A percentile compares a stretch with the other conserved stretches of the same genome.
Conservation (phyloP, 2,113 vertebrate species). For the Limnothrissa miodon region DNA sequence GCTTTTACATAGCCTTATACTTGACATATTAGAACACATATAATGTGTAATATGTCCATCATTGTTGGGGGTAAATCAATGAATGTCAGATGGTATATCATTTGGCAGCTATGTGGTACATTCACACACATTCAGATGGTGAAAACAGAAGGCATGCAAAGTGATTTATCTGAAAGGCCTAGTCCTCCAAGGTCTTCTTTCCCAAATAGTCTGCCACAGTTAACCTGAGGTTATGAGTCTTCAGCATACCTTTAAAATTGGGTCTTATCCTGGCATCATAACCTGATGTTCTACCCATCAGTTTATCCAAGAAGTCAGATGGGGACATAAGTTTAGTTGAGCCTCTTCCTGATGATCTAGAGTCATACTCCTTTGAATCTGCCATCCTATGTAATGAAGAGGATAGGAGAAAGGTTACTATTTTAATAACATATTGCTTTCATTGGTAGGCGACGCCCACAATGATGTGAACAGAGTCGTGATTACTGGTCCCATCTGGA, state of each 20-base stretch:
- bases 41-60: neutral
- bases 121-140: neutral
- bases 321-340: conserved; percentile 89
- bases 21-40: neutral
- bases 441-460: conserved; percentile 19
- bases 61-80: neutral
- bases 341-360: conserved; percentile 80
- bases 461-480: neutral
- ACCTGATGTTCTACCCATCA: conserved; percentile 96
- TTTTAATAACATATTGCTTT: neutral
- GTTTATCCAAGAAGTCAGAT: conserved; percentile 98
- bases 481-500: neutral
- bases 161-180: neutral
- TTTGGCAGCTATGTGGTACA: neutral
- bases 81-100: neutral
- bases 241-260: conserved; percentile 94
- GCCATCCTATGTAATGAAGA: conserved; percentile 66
- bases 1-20: neutral
- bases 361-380: conserved; percentile 93
- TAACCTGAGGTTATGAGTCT: neutral
- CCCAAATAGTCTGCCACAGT: neutral
- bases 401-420: neutral
- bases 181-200: neutral
- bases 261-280: conserved; percentile 98
- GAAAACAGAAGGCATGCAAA: neutral